Base-by-base conservation (phyloP, 2,797 vertebrate species). In the Coilia nasus region DNA sequence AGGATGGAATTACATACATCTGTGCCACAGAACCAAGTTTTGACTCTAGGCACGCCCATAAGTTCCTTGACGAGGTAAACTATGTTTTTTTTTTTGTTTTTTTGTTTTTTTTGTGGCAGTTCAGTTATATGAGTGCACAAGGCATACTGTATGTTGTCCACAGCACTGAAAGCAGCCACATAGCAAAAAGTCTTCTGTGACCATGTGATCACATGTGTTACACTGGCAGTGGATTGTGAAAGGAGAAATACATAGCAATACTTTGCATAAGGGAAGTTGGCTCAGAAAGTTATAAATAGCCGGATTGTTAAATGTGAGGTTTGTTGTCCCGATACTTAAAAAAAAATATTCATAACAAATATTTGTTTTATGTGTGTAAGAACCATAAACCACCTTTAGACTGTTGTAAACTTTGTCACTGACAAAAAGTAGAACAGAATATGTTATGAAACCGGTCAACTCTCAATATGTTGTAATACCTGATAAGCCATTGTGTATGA, bases 61-160 rank as follows among this genome's bases (percentile, higher is more conserved):
- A 25, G n/a, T 82, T 87, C 78, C 75, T 89, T 67, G 75, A 82
- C 47, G 23, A 83, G 81, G 47, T 86, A 59, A 60, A 44, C 11
- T 41, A 4, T 35, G 67, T 6, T 75, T 35, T 41, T 17, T 19
- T 35, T n/a, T 6, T 75, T 35, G 19, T 17, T 19, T 35, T n/a
- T n/a, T n/a, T n/a, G n/a, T n/a, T n/a, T n/a, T n/a, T n/a, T n/a
- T n/a, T n/a, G n/a, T 19, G 31, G 28, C 67, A 35, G 12, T 31
- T 75, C 12, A 17, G 4, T 4, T 19, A 75, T 3, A 15, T 75
- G 7, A 17, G 35, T 21, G 19, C 14, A 15, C 12, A 71, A 28
- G 67, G 2, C 17, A 35, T 31, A 54, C 50, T 54, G 50, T 54
- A 71, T 67, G 23, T 64, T 60, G 5, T 60, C 1, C 60, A 25